Percentiles rank a stretch among this genome's conserved stretches.
Evolutionary conservation across 2,888 invertebrate species (phyloP).

Genomic region (Lasioglossum villosulum): DNA sequence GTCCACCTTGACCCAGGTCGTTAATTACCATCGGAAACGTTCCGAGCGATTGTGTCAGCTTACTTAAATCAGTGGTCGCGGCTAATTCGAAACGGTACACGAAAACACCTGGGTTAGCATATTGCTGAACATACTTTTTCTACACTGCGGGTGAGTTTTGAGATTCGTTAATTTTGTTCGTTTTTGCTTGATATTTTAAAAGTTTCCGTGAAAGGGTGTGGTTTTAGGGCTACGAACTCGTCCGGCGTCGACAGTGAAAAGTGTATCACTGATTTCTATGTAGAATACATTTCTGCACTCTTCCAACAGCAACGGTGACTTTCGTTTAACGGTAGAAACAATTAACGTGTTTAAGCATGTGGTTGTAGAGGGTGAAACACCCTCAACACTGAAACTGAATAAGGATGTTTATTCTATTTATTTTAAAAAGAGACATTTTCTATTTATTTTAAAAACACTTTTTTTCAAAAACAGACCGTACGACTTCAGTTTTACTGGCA

Average conservation of each 20-base stretch:
- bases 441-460: no score
- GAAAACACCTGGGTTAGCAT: neutral
- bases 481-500: no score
- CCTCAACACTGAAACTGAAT: neutral
- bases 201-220: neutral
- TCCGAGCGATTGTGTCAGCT: no score
- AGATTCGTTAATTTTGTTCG: no score
- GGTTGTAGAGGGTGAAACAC: neutral
- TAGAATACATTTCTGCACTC: neutral
- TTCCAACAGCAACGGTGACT: no score
- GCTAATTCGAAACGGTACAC: neutral
- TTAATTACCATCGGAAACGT: neutral
- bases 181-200: neutral
- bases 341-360: neutral
- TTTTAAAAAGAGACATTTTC: no score
- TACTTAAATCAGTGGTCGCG: no score
- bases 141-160: neutral
- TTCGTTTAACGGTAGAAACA: neutral
- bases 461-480: no score
- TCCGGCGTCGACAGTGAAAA: neutral
- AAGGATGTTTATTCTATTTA: no score
- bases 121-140: neutral
- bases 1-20: conserved; percentile 4
- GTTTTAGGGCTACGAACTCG: neutral
- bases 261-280: neutral